These are phyloP conservation scores for Quadroppia sp. DNA, from an alignment of 2,888 invertebrate genomes.

Conservation along the genomic window DNA sequence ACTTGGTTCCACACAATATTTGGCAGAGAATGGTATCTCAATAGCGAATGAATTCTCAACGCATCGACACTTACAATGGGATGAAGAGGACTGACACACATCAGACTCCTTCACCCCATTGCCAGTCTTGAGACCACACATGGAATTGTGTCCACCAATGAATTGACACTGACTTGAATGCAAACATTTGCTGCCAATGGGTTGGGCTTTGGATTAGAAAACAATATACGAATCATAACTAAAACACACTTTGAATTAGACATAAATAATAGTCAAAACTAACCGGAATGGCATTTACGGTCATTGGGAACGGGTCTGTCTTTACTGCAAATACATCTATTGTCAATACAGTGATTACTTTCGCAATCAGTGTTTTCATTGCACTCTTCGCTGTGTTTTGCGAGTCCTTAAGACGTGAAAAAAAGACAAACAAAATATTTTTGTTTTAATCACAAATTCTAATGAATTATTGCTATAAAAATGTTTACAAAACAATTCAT, in stretches of 20 bases:
- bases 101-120: too few species aligned
- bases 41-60: neutral
- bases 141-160: constrained; percentile 7
- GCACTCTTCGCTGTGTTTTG: neutral
- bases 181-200: neutral
- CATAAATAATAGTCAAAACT: neutral
- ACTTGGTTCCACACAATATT: constrained; percentile 17
- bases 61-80: constrained; percentile 26
- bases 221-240: neutral
- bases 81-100: too few species aligned
- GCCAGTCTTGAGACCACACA: neutral
- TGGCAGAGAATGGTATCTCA: neutral
- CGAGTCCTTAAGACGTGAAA: neutral
- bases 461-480: too few species aligned
- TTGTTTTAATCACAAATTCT: too few species aligned
- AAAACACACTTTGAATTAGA: neutral
- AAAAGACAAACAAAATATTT: too few species aligned
- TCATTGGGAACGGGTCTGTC: constrained; percentile 15
- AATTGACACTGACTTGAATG: constrained; percentile 13
- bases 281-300: constrained; percentile 8
- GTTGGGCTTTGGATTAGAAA: constrained; percentile 1
- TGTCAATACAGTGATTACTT: constrained; percentile 8
- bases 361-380: neutral
- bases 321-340: neutral
- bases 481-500: too few species aligned